Evolutionary conservation across 1,140 invertebrate species (phyloP), one percentile per base, ranked within the genome.

Genomic region (Protaetia brevitarsis): DNA sequence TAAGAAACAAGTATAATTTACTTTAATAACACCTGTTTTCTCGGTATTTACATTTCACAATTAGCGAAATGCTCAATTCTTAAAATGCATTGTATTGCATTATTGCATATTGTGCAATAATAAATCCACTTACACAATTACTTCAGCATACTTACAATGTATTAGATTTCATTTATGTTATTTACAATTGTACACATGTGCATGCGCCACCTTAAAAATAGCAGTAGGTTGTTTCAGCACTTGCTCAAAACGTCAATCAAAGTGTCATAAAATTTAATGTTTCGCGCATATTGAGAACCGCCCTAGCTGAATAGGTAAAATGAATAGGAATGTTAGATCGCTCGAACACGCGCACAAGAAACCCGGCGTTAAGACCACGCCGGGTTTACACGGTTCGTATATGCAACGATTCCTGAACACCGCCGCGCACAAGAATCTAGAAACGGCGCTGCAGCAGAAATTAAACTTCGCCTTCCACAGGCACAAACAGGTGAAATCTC

Each of bases 181-280:
- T n/a, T n/a, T n/a, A n/a, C n/a, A n/a, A n/a, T n/a, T n/a, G n/a
- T n/a, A n/a, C n/a, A n/a, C n/a, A n/a, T n/a, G n/a, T n/a, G n/a
- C n/a, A n/a, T n/a, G n/a, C n/a, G n/a, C n/a, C n/a, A n/a, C n/a
- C n/a, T n/a, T n/a, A n/a, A n/a, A n/a, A 51, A 19, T 51, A 51
- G 26, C 26, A 16, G 26, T 19, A 51, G 41, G 41, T 19, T 51
- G 41, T 51, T 51, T 51, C 16, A 19, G 21, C 31, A 51, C 16
- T 19, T 51, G 41, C 16, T 23, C 3, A 6, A 51, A 51, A 51
- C 41, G 41, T 51, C 41, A 51, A 51, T 23, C 19, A 23, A 51
- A 19, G 41, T 51, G 41, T 51, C 41, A 51, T 16, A 16, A 51
- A 51, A 51, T 51, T 51, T 51, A 51, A 51, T 19, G 41, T 51